Conservation (phyloP, 2,797 vertebrate species). For the Tenualosa ilisha region DNA sequence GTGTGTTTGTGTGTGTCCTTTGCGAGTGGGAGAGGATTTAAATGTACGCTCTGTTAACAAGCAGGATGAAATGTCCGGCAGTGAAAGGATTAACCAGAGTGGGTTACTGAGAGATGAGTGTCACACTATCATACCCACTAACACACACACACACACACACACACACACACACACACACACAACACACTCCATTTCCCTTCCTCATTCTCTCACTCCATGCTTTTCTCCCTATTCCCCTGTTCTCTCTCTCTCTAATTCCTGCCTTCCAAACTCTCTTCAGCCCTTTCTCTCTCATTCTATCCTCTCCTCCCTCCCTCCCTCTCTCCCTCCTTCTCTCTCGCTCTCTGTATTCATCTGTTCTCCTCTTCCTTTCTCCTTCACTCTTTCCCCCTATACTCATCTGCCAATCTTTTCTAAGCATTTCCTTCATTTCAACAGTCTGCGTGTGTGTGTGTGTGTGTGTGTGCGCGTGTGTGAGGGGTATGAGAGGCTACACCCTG, state of each 20-base stretch:
- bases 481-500: too few relatives aligned
- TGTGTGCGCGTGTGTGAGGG: not conserved
- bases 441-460: not conserved
- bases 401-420: too few relatives aligned
- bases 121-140: constrained; percentile 23
- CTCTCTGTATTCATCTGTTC: too few relatives aligned
- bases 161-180: constrained; percentile 6
- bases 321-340: too few relatives aligned
- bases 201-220: not conserved
- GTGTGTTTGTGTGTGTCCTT: not conserved
- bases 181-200: not conserved
- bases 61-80: constrained; percentile 53
- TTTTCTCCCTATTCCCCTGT: not conserved
- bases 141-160: constrained; percentile 13
- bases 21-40: constrained; percentile 53
- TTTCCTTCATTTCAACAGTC: not conserved
- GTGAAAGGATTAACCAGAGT: constrained; percentile 53
- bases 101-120: constrained; percentile 45
- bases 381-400: not conserved
- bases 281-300: too few relatives aligned
- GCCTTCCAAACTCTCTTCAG: not conserved
- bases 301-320: too few relatives aligned
- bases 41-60: constrained; percentile 61
- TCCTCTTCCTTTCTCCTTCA: too few relatives aligned
- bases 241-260: not conserved